These are phyloP conservation scores for Centruroides vittatus DNA, from an alignment of 1,140 invertebrate species.

Conservation along the genomic window DNA sequence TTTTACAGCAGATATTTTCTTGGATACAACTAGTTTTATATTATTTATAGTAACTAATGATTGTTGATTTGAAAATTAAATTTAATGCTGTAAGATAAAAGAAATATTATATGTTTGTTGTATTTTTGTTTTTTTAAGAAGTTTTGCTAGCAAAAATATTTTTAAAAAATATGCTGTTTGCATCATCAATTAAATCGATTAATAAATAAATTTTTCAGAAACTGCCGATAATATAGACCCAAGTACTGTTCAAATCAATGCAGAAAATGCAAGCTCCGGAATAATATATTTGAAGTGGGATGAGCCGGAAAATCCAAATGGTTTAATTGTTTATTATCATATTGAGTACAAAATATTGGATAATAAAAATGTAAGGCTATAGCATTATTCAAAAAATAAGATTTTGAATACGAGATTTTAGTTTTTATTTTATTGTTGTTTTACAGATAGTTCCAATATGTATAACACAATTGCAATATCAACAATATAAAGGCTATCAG, in stretches of 20 bases:
- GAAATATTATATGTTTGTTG: too few species aligned
- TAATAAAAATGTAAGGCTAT: constrained; percentile 8
- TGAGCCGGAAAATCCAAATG: constrained; percentile 64
- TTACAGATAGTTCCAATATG: constrained; percentile 29
- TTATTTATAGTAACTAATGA: too few species aligned
- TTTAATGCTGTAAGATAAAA: too few species aligned
- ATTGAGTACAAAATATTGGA: constrained; percentile 44
- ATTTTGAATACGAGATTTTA: background rate
- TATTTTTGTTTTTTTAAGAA: too few species aligned
- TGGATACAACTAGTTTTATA: too few species aligned
- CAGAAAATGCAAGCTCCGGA: constrained; percentile 26
- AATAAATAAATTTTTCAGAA: constrained; percentile 10
- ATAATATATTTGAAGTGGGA: constrained; percentile 46
- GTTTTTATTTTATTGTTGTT: background rate
- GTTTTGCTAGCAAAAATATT: too few species aligned
- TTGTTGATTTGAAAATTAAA: too few species aligned
- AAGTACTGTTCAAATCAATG: constrained; percentile 1
- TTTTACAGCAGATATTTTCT: too few species aligned
- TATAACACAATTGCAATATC: constrained; percentile 37
- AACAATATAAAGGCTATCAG: constrained; percentile 24
- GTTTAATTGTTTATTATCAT: constrained; percentile 63
- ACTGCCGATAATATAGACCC: constrained; percentile 17
- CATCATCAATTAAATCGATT: background rate
- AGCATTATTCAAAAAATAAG: background rate
- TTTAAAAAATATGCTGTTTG: too few species aligned